Evolutionary conservation across 2,797 vertebrate genomes (phyloP).

Genomic region (Mallotus villosus): DNA sequence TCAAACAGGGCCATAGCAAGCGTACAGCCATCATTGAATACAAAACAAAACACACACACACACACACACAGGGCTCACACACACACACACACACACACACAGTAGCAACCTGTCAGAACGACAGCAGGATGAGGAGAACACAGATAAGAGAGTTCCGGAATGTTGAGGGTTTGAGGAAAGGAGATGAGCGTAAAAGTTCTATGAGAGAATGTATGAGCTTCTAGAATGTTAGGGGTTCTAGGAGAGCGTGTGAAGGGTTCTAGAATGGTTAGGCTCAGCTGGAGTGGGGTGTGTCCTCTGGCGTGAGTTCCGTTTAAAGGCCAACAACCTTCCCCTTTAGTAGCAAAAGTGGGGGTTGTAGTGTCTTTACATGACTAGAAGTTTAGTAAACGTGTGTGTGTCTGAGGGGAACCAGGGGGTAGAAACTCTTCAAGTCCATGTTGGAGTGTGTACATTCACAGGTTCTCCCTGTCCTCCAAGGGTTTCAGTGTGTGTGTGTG

Average conservation of each 20-base stretch:
- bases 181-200: constrained; percentile 32
- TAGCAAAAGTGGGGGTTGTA: constrained; percentile 24
- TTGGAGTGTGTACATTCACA: constrained; percentile 74
- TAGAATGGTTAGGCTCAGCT: constrained; percentile 41
- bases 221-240: constrained; percentile 51
- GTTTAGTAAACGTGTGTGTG: constrained; percentile 42
- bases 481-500: constrained; percentile 52
- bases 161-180: constrained; percentile 11
- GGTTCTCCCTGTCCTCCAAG: constrained; percentile 59
- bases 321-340: background rate
- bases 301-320: constrained; percentile 47
- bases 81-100: background rate
- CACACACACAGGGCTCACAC: too few species aligned
- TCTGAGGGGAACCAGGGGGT: constrained; percentile 33
- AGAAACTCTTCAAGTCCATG: constrained; percentile 55
- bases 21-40: constrained; percentile 58
- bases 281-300: constrained; percentile 31
- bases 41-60: background rate
- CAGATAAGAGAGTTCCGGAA: background rate
- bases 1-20: constrained; percentile 63
- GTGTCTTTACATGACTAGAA: constrained; percentile 13
- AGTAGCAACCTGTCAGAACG: constrained; percentile 22
- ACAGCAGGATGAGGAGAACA: background rate
- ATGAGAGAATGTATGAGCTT: constrained; percentile 36
- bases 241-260: constrained; percentile 35